Percentiles rank a stretch among this genome's conserved stretches.
These are phyloP conservation scores for Crypturellus undulatus DNA, from an alignment of 2,113 vertebrate species.

Conservation along the genomic window DNA sequence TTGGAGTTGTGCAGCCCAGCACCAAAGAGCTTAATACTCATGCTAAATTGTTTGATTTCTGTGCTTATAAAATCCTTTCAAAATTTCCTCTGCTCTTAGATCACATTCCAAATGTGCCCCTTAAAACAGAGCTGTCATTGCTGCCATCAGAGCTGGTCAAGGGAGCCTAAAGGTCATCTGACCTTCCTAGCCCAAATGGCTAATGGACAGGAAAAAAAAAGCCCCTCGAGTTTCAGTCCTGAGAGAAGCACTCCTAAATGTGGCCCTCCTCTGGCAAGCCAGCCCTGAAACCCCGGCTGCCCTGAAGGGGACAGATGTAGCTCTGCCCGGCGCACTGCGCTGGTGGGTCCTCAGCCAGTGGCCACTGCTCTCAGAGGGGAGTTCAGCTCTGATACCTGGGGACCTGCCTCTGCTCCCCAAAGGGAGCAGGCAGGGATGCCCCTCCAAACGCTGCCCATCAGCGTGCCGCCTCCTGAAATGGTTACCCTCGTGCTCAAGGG, in stretches of 20 bases:
- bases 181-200: not conserved
- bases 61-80: constrained; percentile 4
- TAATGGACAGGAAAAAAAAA: not conserved
- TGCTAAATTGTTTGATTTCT: constrained; percentile 33
- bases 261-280: not conserved
- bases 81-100: not conserved
- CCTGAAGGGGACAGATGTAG: fast-evolving
- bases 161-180: not conserved
- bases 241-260: fast-evolving
- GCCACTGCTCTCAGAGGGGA: not conserved
- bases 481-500: not conserved
- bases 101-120: not conserved
- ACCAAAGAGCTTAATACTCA: constrained; percentile 18
- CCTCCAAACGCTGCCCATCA: not conserved
- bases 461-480: not conserved
- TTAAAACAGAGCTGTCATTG: not conserved
- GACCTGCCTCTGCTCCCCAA: not conserved
- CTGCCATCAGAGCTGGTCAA: fast-evolving
- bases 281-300: not conserved
- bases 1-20: not conserved
- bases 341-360: not conserved
- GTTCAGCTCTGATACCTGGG: not conserved
- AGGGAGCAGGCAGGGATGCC: not conserved
- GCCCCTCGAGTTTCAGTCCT: not conserved
- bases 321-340: not conserved